Percentiles rank a stretch among this genome's conserved stretches.
phyloP scores from a whole-genome alignment of 2,797 vertebrate genomes.

The Leptodactylus fallax region DNA sequence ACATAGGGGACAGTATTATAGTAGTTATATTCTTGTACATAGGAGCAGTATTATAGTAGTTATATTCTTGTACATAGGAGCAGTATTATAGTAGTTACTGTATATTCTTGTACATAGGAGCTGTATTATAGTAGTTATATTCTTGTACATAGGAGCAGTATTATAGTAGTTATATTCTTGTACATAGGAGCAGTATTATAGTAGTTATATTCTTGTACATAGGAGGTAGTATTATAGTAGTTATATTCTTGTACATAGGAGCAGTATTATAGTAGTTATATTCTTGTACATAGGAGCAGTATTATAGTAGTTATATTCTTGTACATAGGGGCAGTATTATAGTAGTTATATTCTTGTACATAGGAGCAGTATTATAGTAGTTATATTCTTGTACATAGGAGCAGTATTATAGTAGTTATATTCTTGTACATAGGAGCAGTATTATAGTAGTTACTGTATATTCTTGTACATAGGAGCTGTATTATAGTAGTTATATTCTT shows the following conservation, averaged over 20 bases:
- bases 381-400: background rate
- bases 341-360: background rate
- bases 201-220: background rate
- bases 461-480: background rate
- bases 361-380: background rate
- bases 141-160: background rate
- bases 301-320: background rate
- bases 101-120: background rate
- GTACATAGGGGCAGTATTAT: background rate
- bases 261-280: background rate
- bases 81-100: background rate
- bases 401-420: conserved; percentile 7
- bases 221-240: background rate
- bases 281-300: background rate
- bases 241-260: background rate
- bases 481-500: background rate
- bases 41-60: background rate
- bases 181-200: background rate
- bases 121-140: background rate
- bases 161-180: conserved; percentile 4
- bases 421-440: background rate
- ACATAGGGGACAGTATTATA: background rate
- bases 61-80: background rate
- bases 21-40: too few species aligned
- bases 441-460: conserved; percentile 10